A percentile compares a stretch with the other conserved stretches of the same genome.
phyloP scores from a whole-genome alignment of 2,888 invertebrate genomes.

The Drosophila austrosaltans region DNA sequence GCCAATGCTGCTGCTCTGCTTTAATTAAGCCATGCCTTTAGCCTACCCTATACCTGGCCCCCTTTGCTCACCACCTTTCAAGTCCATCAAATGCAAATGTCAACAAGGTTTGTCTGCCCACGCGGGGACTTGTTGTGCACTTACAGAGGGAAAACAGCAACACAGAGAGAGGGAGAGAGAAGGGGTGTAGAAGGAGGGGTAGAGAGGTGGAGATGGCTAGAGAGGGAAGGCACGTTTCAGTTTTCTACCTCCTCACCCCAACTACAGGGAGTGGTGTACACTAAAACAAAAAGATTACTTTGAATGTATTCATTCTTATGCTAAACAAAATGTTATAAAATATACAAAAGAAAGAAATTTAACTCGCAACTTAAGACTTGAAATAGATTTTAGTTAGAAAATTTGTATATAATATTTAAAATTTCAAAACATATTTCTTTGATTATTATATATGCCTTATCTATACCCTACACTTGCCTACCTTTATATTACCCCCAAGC shows the following conservation, averaged over 20 bases:
- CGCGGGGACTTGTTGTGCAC: constrained; percentile 51
- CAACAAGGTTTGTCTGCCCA: constrained; percentile 49
- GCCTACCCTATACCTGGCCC: not conserved
- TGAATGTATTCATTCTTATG: not conserved
- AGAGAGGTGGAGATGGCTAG: not conserved
- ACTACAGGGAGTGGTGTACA: not conserved
- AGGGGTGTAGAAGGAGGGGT: not conserved
- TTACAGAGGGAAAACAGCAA: constrained; percentile 24
- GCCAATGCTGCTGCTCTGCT: constrained; percentile 58
- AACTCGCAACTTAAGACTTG: not conserved
- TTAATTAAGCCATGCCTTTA: constrained; percentile 61
- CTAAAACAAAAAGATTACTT: not conserved
- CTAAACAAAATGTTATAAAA: not conserved
- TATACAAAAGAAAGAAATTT: not conserved
- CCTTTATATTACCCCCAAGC: no score
- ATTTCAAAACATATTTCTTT: no score
- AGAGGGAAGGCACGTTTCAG: constrained; percentile 2
- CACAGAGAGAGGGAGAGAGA: constrained; percentile 26
- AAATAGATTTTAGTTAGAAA: no score
- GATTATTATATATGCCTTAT: no score
- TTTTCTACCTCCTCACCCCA: not conserved
- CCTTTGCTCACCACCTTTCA: not conserved
- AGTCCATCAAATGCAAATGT: constrained; percentile 64
- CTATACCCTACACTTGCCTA: no score
- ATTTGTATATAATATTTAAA: no score